Conservation (phyloP, 1,140 invertebrate species). For the Macrobrachium rosenbergii region DNA sequence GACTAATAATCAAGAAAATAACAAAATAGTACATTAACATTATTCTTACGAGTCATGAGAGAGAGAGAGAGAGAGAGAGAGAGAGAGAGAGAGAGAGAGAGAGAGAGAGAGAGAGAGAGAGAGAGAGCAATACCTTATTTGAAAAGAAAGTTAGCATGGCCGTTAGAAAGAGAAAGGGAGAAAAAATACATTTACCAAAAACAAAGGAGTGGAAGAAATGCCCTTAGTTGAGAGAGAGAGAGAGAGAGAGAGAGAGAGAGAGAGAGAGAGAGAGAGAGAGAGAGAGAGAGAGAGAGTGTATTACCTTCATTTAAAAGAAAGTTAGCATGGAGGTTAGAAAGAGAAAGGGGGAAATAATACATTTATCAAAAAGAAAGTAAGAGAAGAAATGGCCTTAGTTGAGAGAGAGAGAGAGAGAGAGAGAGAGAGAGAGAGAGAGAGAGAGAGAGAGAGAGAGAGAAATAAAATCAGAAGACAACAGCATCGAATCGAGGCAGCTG, state of each 20-base stretch:
- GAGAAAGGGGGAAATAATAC: not conserved
- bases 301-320: not conserved
- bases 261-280: conserved; percentile 31
- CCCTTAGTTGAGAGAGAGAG: not conserved
- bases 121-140: not conserved
- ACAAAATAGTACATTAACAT: no score
- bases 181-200: not conserved
- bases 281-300: not conserved
- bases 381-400: not conserved
- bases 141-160: not conserved
- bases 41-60: no score
- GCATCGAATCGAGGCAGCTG: not conserved
- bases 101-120: not conserved
- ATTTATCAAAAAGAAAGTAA: not conserved
- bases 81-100: conserved; percentile 33
- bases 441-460: no score
- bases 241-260: conserved; percentile 13
- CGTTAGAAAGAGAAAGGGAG: not conserved
- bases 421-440: not conserved
- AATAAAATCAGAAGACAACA: no score
- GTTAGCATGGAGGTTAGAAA: not conserved
- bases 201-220: not conserved
- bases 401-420: not conserved
- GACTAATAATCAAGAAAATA: no score
- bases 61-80: conserved; percentile 27